Base-by-base conservation (phyloP, 53 echinoderm and acorn worm genomes). In the Actinopyga echinites region DNA sequence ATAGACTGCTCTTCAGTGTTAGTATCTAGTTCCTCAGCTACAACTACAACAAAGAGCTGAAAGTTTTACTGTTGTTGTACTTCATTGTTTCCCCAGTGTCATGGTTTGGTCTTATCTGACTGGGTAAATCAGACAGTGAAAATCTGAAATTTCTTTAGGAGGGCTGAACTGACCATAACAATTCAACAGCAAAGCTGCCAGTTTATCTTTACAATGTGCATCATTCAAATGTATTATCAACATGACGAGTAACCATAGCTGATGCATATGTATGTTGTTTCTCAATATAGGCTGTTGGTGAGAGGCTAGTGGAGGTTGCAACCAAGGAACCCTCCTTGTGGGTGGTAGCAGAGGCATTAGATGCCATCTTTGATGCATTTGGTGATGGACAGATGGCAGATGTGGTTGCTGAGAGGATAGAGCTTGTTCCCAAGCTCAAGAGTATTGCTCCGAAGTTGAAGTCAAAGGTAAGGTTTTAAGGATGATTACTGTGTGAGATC, bases 291-390 rank as follows among this genome's bases (percentile, higher is more conserved):
- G 94, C 94, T 25, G 90, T 95, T 49, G 99, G 99, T 53, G 88
- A 75, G 60, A 94, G 94, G 57, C 87, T 97, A 6, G 42, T 92
- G 21, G 92, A 94, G 37, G 91, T 97, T 20, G 90, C 93, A 59
- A 89, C 92, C 43, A 94, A 92, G 84, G 99, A 97, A 56, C 73
- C 45, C n/a, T 86, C 92, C 40, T 83, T 97, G 45, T 97, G 99
- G 99, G 94, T 95, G 25, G 88, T 90, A 6, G 99, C 94, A 2
- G 99, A 97, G 64, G 92, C 99, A 6, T 82, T 97, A 66, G 99
- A 97, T 79, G 99, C 99, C 31, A 90, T 97, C 64, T 97, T 97
- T 87, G 99, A 97, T 63, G 86, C 92, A 6, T 97, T 97, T 79
- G 99, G 90, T 28, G 94, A 97, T 80, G 99, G 99, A 3, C 75